Evolutionary conservation across 2,797 vertebrate species (phyloP).

Genomic region (Sebastes vulpes): DNA sequence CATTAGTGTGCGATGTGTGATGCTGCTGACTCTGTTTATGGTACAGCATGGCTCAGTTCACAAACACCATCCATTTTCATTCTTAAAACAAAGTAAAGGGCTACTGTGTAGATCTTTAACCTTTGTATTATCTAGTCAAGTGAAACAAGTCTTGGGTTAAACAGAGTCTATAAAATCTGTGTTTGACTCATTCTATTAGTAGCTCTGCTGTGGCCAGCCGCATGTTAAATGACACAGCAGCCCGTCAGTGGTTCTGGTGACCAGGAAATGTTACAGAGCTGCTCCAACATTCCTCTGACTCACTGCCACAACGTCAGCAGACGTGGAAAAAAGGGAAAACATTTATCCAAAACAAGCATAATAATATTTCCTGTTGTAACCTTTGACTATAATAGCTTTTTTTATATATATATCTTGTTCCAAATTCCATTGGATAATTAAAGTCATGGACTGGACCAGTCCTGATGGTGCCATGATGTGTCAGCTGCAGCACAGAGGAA

Average conservation of each 20-base stretch:
- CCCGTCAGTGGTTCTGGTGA: conserved; percentile 33
- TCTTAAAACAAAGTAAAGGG: background rate
- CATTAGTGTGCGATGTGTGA: background rate
- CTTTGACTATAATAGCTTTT: conserved; percentile 7
- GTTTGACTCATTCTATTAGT: conserved; percentile 6
- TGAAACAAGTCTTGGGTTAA: background rate
- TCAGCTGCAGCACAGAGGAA: conserved; percentile 1
- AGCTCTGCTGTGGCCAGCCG: conserved; percentile 15
- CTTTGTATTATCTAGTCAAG: background rate
- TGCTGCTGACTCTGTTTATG: background rate
- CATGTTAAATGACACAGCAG: conserved; percentile 45
- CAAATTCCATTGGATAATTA: conserved; percentile 19
- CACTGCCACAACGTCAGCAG: conserved; percentile 26
- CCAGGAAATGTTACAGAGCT: conserved; percentile 38
- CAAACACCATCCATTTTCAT: too few relatives aligned
- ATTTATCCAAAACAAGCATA: conserved; percentile 39
- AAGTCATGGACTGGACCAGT: background rate
- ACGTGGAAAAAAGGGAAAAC: conserved; percentile 24
- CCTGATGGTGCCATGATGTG: conserved; percentile 31
- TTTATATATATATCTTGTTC: background rate
- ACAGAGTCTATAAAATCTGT: background rate
- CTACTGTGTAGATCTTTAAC: background rate
- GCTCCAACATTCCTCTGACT: conserved; percentile 53
- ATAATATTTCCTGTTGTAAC: conserved; percentile 25
- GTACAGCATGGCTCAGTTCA: too few relatives aligned